Evolutionary conservation across 2,113 vertebrate genomes (phyloP).

Genomic region (Petaurus breviceps): DNA sequence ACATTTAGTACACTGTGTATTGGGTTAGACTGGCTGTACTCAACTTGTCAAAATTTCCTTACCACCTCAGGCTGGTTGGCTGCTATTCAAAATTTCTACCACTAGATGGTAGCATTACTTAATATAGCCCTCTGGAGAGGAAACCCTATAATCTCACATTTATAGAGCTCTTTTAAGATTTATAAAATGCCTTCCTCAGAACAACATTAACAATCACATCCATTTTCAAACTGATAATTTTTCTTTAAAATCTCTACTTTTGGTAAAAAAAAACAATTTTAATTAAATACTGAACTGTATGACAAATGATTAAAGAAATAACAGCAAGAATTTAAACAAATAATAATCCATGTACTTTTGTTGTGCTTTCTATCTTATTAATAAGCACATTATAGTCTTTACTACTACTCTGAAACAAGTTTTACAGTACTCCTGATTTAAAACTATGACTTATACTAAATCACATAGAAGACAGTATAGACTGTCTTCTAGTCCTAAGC

Average conservation of each 20-base stretch:
- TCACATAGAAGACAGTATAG: constrained; percentile 7
- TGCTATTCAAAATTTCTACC: constrained; percentile 31
- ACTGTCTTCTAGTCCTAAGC: background rate
- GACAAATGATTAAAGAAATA: constrained; percentile 5
- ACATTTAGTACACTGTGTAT: background rate
- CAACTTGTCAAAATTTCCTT: background rate
- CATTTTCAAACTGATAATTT: background rate
- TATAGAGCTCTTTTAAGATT: background rate
- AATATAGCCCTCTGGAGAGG: background rate
- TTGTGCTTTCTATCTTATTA: background rate
- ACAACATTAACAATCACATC: background rate
- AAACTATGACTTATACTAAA: constrained; percentile 17
- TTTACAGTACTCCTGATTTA: background rate
- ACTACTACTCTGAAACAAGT: background rate
- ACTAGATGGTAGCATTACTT: constrained; percentile 25
- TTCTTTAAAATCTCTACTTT: background rate
- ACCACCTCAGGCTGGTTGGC: background rate
- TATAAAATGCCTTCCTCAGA: background rate
- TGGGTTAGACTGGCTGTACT: background rate
- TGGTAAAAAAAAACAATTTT: background rate
- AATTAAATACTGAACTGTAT: background rate
- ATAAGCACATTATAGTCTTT: background rate
- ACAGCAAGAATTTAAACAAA: constrained; percentile 21
- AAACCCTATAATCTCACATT: background rate
- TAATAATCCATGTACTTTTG: constrained; percentile 19